These are phyloP conservation scores for Lipotes vexillifer DNA, from an alignment of 2,113 vertebrate genomes.

Conservation along the genomic window DNA sequence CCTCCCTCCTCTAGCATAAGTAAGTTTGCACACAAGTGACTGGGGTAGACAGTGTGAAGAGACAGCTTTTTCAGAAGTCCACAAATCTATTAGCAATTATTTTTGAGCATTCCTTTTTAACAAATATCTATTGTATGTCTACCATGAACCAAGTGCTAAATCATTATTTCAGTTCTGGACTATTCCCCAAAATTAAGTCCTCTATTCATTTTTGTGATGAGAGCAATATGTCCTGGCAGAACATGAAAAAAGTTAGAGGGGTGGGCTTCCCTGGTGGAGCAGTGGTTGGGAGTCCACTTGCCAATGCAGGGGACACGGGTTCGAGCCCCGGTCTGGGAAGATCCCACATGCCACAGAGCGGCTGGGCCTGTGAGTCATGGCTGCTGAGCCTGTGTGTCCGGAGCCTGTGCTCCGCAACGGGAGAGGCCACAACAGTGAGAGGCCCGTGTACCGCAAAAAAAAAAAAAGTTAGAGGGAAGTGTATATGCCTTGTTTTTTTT, in stretches of 20 bases:
- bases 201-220: neutral
- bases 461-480: neutral
- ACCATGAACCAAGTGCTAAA: neutral
- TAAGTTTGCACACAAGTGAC: too few relatives aligned
- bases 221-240: neutral
- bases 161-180: neutral
- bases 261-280: too few relatives aligned
- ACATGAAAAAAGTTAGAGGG: neutral
- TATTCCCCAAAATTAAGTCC: neutral
- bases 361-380: too few relatives aligned
- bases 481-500: neutral
- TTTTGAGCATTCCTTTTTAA: neutral
- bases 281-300: too few relatives aligned
- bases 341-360: too few relatives aligned
- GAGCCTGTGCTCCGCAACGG: accelerated
- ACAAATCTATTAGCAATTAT: neutral
- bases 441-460: too few relatives aligned
- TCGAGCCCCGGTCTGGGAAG: too few relatives aligned
- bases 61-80: neutral
- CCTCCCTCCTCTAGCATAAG: too few relatives aligned
- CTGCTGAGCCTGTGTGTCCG: too few relatives aligned
- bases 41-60: neutral
- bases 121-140: neutral
- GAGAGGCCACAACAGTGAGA: too few relatives aligned
- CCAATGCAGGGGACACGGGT: too few relatives aligned